phyloP scores from a whole-genome alignment of 2,797 vertebrate species.

The Notoglanidium macrostoma region DNA sequence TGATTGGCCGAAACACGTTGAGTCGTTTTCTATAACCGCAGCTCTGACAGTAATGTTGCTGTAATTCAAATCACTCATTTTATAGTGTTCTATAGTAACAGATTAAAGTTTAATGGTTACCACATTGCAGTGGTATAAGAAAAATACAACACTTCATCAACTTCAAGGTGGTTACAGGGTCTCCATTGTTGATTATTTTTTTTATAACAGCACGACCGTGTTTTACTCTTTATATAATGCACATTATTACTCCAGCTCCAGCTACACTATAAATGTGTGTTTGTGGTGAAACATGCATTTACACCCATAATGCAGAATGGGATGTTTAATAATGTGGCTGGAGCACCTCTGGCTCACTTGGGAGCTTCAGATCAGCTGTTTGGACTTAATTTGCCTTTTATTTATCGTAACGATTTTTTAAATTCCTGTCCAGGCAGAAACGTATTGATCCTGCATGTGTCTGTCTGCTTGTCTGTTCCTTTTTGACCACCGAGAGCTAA shows the following conservation, averaged over 20 bases:
- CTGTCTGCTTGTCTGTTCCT: not conserved
- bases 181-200: not conserved
- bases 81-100: not conserved
- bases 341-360: not conserved
- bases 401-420: not conserved
- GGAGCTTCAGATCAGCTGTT: not conserved
- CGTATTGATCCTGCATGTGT: not conserved
- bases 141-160: not conserved
- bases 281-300: not conserved
- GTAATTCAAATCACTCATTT: not conserved
- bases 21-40: not conserved
- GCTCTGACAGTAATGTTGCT: not conserved
- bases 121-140: not conserved
- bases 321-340: not conserved
- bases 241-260: not conserved
- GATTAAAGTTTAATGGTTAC: not conserved
- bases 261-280: not conserved
- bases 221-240: not conserved
- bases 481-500: slow-evolving; percentile 19
- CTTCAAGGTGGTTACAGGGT: not conserved
- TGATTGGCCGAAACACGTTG: not conserved
- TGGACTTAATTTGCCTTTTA: not conserved
- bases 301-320: not conserved
- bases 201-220: not conserved
- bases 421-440: not conserved